Base-by-base conservation (phyloP, 2,888 invertebrate species). In the Pseudoips prasinana region DNA sequence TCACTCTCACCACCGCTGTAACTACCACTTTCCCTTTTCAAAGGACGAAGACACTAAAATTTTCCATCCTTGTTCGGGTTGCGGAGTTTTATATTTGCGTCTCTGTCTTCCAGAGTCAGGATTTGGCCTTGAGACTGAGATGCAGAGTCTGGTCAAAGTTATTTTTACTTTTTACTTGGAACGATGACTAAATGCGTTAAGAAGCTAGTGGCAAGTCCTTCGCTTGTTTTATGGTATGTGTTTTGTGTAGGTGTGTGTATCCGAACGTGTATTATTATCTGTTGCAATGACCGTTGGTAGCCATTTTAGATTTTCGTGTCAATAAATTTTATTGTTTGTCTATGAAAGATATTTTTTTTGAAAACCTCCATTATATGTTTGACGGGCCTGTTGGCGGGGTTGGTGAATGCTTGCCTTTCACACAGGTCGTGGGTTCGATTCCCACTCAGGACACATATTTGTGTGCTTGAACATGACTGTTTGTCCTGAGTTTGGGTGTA, bases 11-110 rank as follows among this genome's bases (percentile, higher is more conserved):
- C 75, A 70, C 65, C 67, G 76, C 68, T 66, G 50, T 63, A 67
- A 76, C 72, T 78, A 83, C 78, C 85, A 88, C 88, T 87, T 88
- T 88, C 88, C 88, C 86, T 88, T 87, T 88, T 86, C 71, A 87
- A 87, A 86, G 86, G 85, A 86, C 87, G 88, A 87, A 87, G 85
- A 83, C 82, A 77, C 76, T 61, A 53, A 46, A 44, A 30, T 58
- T 18, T 23, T 20, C 20, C 25, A 29, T 80, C 79, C 41, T 54
- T 52, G 10, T 84, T 54, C 1, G 5, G 1, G 58, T 0, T 24
- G 8, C 2, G 7, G 0, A 7, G 7, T 18, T 30, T 32, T 3
- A 25, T 74, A 63, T 59, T 1, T 52, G 22, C 20, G 52, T 85
- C 75, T 48, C 60, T 46, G n/a, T 75, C 65, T 29, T 33, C 50